These are phyloP conservation scores for Myotis myotis DNA, from an alignment of 2,797 vertebrate species.

Conservation along the genomic window DNA sequence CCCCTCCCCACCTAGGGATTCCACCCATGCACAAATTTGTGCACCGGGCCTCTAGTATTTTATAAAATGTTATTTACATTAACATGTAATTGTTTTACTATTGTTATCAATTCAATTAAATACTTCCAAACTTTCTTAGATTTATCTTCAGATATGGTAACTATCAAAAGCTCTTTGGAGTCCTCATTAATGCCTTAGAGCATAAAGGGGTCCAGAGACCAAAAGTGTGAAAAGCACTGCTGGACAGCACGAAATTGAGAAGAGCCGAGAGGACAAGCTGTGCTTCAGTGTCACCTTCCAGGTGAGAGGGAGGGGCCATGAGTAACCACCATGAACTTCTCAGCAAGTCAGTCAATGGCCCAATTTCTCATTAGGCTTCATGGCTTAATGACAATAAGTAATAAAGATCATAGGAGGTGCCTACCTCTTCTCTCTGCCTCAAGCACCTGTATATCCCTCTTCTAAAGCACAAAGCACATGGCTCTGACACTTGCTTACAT, in stretches of 20 bases:
- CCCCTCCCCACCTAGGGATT: too few relatives aligned
- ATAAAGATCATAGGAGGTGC: not conserved
- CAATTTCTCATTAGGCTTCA: not conserved
- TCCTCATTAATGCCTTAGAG: not conserved
- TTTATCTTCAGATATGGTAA: not conserved
- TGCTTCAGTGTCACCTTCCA: not conserved
- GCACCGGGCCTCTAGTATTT: too few relatives aligned
- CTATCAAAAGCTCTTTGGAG: not conserved
- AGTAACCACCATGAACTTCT: not conserved
- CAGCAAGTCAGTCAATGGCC: not conserved
- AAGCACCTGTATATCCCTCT: not conserved
- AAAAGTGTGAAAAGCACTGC: not conserved
- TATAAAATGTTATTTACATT: slow-evolving; percentile 1
- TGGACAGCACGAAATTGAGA: not conserved
- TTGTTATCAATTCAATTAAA: not conserved
- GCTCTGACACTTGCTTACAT: not conserved
- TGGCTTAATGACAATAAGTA: not conserved
- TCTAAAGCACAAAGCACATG: not conserved
- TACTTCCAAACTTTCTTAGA: not conserved
- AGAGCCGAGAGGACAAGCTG: not conserved
- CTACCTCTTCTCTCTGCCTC: not conserved
- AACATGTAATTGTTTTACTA: not conserved
- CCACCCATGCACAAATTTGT: too few relatives aligned
- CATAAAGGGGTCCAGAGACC: not conserved
- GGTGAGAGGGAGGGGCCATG: not conserved